Conservation (phyloP, 1,140 invertebrate genomes). For the Hyles euphorbiae region DNA sequence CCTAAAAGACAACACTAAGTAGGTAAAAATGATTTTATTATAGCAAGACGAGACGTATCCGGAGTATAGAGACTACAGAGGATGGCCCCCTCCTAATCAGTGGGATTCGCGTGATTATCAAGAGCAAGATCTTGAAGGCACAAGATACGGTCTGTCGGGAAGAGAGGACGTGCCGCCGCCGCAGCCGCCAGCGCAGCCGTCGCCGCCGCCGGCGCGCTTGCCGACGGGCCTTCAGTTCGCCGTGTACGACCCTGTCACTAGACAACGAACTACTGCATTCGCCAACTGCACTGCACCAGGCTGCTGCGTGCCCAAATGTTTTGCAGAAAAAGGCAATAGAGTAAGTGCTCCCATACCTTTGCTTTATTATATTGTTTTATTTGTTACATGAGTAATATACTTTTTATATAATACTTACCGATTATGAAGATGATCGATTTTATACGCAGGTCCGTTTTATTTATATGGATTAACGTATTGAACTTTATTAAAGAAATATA, state of each 20-base stretch:
- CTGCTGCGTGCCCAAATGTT: slow-evolving; percentile 89
- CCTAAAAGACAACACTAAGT: too few species aligned
- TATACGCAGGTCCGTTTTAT: too few species aligned
- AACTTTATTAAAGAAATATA: neutral
- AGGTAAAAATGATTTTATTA: slow-evolving; percentile 10
- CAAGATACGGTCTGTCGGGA: slow-evolving; percentile 28
- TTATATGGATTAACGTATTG: neutral
- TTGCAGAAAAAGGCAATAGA: slow-evolving; percentile 93
- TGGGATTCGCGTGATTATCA: too few species aligned
- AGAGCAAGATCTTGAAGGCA: neutral
- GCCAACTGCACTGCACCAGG: slow-evolving; percentile 80
- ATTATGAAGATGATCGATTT: too few species aligned
- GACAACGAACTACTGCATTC: slow-evolving; percentile 72
- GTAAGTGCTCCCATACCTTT: slow-evolving; percentile 38
- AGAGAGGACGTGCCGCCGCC: slow-evolving; percentile 28
- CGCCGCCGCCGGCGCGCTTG: slow-evolving; percentile 22
- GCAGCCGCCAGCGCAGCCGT: slow-evolving; percentile 11
- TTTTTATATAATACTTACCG: too few species aligned
- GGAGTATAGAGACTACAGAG: slow-evolving; percentile 32
- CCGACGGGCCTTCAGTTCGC: slow-evolving; percentile 57
- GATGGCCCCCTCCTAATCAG: slow-evolving; percentile 16
- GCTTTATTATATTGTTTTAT: too few species aligned
- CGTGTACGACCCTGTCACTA: slow-evolving; percentile 75
- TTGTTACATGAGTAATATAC: too few species aligned
- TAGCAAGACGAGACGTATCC: slow-evolving; percentile 42